A percentile compares a stretch with the other conserved stretches of the same genome.
phyloP scores from a whole-genome alignment of 2,113 vertebrate species.

The Tauraco erythrolophus region DNA sequence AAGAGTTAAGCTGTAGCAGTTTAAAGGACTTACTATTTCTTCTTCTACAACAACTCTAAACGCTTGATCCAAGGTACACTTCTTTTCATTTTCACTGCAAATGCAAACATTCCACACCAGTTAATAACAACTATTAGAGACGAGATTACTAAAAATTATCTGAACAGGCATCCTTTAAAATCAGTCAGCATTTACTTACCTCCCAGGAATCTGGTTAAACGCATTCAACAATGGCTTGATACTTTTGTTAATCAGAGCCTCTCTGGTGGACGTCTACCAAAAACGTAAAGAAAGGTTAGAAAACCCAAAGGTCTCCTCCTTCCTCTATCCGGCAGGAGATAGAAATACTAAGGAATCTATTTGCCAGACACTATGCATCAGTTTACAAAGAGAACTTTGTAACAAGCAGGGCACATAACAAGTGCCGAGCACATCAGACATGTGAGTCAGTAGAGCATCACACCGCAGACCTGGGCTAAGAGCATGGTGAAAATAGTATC shows the following conservation, averaged over 20 bases:
- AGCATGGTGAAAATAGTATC: accelerated
- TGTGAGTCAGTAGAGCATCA: accelerated
- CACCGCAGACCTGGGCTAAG: not conserved
- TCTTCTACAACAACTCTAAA: slow-evolving; percentile 92
- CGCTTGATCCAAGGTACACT: slow-evolving; percentile 93
- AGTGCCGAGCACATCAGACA: accelerated
- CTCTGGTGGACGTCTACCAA: slow-evolving; percentile 84
- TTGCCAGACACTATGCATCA: accelerated
- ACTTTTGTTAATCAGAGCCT: slow-evolving; percentile 82
- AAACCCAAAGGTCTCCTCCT: not conserved
- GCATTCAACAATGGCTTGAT: slow-evolving; percentile 84
- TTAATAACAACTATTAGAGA: not conserved
- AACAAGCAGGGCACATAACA: not conserved
- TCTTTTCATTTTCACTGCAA: slow-evolving; percentile 96
- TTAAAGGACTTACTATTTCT: slow-evolving; percentile 89
- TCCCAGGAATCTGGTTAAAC: slow-evolving; percentile 91
- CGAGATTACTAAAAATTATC: not conserved
- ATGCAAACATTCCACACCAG: slow-evolving; percentile 20
- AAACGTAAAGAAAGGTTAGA: slow-evolving; percentile 6
- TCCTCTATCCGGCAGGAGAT: accelerated
- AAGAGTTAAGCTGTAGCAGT: not conserved
- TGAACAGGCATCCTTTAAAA: not conserved
- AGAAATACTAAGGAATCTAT: not conserved
- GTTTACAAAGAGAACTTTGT: not conserved
- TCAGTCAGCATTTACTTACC: slow-evolving; percentile 75